phyloP scores from a whole-genome alignment of 2,113 vertebrate species.

The Hemicordylus capensis region DNA sequence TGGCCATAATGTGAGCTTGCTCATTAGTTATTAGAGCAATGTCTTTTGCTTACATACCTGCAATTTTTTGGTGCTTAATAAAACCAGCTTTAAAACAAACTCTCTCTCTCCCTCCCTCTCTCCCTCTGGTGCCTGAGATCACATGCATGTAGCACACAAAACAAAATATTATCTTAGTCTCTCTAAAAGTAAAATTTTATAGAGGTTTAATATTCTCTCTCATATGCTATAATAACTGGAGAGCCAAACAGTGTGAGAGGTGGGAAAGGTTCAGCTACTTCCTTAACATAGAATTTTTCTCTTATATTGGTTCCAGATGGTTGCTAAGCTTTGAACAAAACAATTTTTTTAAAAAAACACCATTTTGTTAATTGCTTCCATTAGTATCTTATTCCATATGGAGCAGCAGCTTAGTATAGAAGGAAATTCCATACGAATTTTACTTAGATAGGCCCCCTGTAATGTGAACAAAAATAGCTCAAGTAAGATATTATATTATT shows the following conservation, averaged over 20 bases:
- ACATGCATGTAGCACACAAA: background rate
- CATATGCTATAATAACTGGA: background rate
- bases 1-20: rapidly evolving
- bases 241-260: background rate
- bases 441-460: constrained; percentile 29
- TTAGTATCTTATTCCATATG: constrained; percentile 53
- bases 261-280: constrained; percentile 4
- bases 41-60: too few species aligned
- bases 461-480: constrained; percentile 37
- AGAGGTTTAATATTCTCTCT: background rate
- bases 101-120: too few species aligned
- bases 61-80: too few species aligned
- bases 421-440: constrained; percentile 51
- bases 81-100: background rate
- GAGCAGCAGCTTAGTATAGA: constrained; percentile 56
- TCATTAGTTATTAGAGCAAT: too few species aligned
- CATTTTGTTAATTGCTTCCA: constrained; percentile 14
- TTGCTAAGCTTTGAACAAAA: constrained; percentile 26
- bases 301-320: constrained; percentile 56
- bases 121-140: too few species aligned
- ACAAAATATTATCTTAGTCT: background rate
- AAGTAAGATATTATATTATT: background rate
- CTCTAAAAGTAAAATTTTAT: background rate
- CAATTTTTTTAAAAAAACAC: constrained; percentile 8
- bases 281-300: constrained; percentile 29